Base-by-base conservation (phyloP, 2,113 vertebrate species). In the Morphnarchus princeps region DNA sequence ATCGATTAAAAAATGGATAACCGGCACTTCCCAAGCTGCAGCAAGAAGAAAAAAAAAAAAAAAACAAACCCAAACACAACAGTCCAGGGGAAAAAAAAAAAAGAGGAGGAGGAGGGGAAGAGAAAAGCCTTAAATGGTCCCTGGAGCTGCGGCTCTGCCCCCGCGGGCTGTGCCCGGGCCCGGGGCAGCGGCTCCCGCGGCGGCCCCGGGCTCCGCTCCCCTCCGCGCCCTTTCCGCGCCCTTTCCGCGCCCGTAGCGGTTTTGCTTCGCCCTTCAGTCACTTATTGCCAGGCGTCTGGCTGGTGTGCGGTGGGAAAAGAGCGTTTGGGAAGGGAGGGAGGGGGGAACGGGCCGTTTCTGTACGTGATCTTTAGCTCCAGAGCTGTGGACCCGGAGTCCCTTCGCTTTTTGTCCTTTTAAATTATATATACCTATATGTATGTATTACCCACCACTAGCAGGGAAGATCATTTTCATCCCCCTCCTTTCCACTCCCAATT, bases 91-190 rank as follows among this genome's bases (percentile, higher is more conserved):
- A 25, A 28, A 45, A 3, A 16, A 1, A 0, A 40, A 20, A 50
- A 3, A 4, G 16, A 42, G 2, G 34, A 59, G 71, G 89, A 72
- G 80, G 91, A 80, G 80, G 83, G 90, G 81, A 87, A 96, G 72
- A 89, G 63, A 93, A 96, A 93, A 93, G 61, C 93, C 96, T 95
- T 92, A 95, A 89, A 94, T 85, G 96, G 94, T 94, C 94, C 83
- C 89, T 34, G 91, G 92, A 91, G 87, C 84, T 54, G 57, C 65
- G 14, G 77, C 81, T 76, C 54, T 70, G 90, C 63, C 80, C 77
- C 83, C 38, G 13, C 66, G 36, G 89, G 89, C 66, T 22, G 61
- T n/a, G 90, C 67, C 83, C 76, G 49, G 85, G 67, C 81, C 71
- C 43, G 69, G 36, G 57, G 38, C 55, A 9, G 49, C 40, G 12